Percentiles rank a stretch among this genome's conserved stretches.
Conservation (phyloP, 2,113 vertebrate species). For the Protomyctophum bolini region DNA sequence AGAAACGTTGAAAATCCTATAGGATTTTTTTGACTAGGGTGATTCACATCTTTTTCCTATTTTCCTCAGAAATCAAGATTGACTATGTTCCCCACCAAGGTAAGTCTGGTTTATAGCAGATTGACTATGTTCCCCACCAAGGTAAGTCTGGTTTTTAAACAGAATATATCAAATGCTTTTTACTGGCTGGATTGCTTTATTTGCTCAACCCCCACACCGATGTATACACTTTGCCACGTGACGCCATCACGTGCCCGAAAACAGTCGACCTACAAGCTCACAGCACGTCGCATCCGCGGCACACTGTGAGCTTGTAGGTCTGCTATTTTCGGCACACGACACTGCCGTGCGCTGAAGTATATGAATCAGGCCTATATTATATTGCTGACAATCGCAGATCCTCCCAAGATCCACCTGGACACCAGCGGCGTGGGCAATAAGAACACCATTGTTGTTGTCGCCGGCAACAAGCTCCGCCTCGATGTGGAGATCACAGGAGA, state of each 20-base stretch:
- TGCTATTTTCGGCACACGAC: too few relatives aligned
- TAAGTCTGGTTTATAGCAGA: conserved; percentile 49
- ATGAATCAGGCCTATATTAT: neutral
- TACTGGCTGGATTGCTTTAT: too few relatives aligned
- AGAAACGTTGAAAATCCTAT: too few relatives aligned
- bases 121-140: neutral
- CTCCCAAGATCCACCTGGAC: conserved; percentile 92
- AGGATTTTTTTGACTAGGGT: too few relatives aligned
- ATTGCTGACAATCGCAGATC: conserved; percentile 72
- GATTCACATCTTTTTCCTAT: conserved; percentile 23
- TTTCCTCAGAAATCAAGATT: conserved; percentile 88
- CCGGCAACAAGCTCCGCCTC: conserved; percentile 88
- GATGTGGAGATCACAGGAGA: conserved; percentile 88
- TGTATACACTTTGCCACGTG: too few relatives aligned
- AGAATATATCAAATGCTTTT: neutral
- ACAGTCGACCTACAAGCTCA: too few relatives aligned
- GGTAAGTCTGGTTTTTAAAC: neutral
- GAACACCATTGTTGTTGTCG: conserved; percentile 86
- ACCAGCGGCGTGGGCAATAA: conserved; percentile 74
- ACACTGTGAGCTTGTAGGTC: too few relatives aligned
- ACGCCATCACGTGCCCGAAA: too few relatives aligned
- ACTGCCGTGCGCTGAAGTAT: too few relatives aligned
- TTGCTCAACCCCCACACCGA: too few relatives aligned
- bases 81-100: conserved; percentile 90
- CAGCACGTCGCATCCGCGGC: too few relatives aligned